Conservation (phyloP, 2,888 invertebrate species). For the Melanostoma scalare region DNA sequence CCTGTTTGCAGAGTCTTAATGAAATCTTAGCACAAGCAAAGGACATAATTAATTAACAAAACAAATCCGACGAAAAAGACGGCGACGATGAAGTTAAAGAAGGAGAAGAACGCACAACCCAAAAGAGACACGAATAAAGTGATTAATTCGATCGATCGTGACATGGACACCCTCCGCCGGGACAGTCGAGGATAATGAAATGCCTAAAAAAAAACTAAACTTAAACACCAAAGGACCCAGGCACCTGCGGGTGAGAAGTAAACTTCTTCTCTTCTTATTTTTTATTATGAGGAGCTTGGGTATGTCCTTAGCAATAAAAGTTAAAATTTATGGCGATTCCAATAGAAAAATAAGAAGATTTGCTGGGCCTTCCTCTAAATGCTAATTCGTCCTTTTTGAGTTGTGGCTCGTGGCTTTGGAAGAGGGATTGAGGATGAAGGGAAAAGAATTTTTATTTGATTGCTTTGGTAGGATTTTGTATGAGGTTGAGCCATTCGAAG, state of each 20-base stretch:
- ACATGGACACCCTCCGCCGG: conserved; percentile 2
- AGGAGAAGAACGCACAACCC: conserved; percentile 2
- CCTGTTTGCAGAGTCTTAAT: conserved; percentile 30
- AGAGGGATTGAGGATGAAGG: conserved; percentile 43
- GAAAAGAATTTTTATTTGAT: conserved; percentile 42
- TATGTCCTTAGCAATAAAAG: background rate
- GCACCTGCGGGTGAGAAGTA: background rate
- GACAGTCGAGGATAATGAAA: background rate
- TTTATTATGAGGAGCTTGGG: background rate
- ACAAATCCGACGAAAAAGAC: background rate
- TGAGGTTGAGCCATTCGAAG: background rate
- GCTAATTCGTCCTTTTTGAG: conserved; percentile 32
- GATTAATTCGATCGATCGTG: conserved; percentile 31
- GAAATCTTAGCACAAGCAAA: conserved; percentile 32
- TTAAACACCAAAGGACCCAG: background rate
- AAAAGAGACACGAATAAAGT: background rate
- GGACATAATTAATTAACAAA: conserved; percentile 52
- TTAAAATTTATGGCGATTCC: conserved; percentile 41
- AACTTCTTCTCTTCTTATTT: background rate
- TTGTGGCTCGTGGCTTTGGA: background rate
- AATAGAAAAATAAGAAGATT: conserved; percentile 33
- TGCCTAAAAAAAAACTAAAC: background rate
- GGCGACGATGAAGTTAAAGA: too few relatives aligned
- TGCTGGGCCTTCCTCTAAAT: conserved; percentile 33
- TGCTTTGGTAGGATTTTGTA: conserved; percentile 6